phyloP scores from a whole-genome alignment of 2,888 invertebrate genomes.

The Heterodera filipjevi region DNA sequence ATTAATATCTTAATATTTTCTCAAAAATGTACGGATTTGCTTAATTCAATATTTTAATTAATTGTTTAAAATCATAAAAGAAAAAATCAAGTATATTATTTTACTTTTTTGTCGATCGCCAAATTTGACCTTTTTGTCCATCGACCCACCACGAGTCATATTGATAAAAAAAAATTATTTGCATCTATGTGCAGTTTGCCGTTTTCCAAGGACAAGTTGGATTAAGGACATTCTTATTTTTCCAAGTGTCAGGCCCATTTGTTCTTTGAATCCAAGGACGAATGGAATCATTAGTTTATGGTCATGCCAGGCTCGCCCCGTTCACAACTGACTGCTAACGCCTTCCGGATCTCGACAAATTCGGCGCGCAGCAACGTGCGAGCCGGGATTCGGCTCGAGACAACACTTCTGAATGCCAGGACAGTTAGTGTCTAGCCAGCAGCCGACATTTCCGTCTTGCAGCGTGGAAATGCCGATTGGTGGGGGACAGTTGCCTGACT shows the following conservation, averaged over 20 bases:
- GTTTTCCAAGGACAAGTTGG: no score
- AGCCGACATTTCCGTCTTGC: slow-evolving; percentile 56
- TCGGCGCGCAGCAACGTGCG: slow-evolving; percentile 58
- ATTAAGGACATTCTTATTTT: not conserved
- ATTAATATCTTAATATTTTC: no score
- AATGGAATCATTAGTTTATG: no score
- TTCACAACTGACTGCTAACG: slow-evolving; percentile 50
- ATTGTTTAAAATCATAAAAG: no score
- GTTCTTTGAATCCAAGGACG: not conserved
- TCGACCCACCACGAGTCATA: no score
- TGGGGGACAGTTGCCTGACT: slow-evolving; percentile 59
- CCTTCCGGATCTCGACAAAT: slow-evolving; percentile 63
- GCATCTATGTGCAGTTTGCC: no score
- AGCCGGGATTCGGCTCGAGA: slow-evolving; percentile 63
- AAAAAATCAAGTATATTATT: no score
- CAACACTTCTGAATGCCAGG: slow-evolving; percentile 65
- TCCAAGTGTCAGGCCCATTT: not conserved
- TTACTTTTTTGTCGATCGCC: no score
- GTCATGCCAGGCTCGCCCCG: not conserved
- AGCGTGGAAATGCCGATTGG: slow-evolving; percentile 57
- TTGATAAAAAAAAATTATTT: no score
- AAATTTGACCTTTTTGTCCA: no score
- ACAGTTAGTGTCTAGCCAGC: slow-evolving; percentile 63
- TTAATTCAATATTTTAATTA: no score
- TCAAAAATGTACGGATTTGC: no score